These are phyloP conservation scores for Opisthograptis luteolata DNA, from an alignment of 2,888 invertebrate species.

Conservation along the genomic window DNA sequence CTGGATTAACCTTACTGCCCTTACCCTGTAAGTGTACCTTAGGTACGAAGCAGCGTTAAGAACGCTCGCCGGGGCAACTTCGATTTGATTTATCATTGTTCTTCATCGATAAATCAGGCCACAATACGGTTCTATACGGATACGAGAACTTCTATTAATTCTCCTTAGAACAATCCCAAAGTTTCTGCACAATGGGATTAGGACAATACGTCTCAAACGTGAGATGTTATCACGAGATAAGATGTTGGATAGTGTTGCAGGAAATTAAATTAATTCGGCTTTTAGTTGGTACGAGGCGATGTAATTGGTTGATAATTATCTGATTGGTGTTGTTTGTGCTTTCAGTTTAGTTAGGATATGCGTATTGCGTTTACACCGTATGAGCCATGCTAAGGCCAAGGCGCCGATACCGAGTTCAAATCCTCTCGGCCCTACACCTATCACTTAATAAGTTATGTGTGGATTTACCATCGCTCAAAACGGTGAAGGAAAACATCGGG, in stretches of 20 bases:
- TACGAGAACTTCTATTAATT: conserved; percentile 79
- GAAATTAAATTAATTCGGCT: conserved; percentile 36
- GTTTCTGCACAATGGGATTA: conserved; percentile 72
- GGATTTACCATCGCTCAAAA: too few species aligned
- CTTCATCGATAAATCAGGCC: conserved; percentile 80
- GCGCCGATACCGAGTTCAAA: too few species aligned
- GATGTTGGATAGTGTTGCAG: conserved; percentile 35
- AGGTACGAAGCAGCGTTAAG: conserved; percentile 41
- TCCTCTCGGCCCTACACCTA: too few species aligned
- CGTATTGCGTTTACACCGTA: too few species aligned
- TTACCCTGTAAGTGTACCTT: conserved; percentile 5
- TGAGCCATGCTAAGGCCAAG: too few species aligned
- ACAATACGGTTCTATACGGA: conserved; percentile 65
- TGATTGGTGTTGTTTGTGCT: background rate
- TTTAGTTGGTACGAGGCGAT: conserved; percentile 5
- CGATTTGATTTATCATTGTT: conserved; percentile 83
- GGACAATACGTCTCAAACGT: conserved; percentile 77
- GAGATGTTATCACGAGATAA: conserved; percentile 70
- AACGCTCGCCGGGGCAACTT: conserved; percentile 69
- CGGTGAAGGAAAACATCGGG: too few species aligned
- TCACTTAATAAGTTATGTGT: too few species aligned
- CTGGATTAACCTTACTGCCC: conserved; percentile 3
- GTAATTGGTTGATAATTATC: conserved; percentile 7
- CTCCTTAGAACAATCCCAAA: conserved; percentile 77
- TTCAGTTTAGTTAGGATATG: too few species aligned